Evolutionary conservation across 2,797 vertebrate genomes (phyloP).

Genomic region (Galagoides demidoff): DNA sequence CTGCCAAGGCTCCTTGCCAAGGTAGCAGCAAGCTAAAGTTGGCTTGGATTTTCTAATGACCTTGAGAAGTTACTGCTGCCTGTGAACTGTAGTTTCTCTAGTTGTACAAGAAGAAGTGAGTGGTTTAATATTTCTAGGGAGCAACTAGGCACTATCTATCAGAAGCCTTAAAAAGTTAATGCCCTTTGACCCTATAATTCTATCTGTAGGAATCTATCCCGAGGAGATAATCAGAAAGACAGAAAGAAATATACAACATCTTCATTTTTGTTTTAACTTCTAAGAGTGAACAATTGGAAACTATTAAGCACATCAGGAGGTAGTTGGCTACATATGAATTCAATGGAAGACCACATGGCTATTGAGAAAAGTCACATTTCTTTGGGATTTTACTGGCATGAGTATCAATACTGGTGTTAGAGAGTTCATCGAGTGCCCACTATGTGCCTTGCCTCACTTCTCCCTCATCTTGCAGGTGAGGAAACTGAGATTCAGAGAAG

Average conservation of each 20-base stretch:
- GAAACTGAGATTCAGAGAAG: background rate
- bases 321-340: background rate
- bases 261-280: constrained; percentile 27
- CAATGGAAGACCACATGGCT: background rate
- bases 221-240: background rate
- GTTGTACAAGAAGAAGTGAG: too few species aligned
- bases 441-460: background rate
- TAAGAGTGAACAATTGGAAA: constrained; percentile 8
- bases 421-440: background rate
- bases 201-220: background rate
- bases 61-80: background rate
- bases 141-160: background rate
- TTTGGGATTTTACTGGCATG: background rate
- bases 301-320: background rate
- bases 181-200: background rate
- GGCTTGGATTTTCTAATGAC: background rate
- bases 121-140: background rate
- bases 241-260: background rate
- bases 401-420: background rate
- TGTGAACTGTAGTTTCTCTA: background rate
- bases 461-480: background rate
- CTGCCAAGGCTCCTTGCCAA: background rate
- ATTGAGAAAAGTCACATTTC: background rate
- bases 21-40: background rate
- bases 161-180: background rate